Conservation (phyloP, 2,888 invertebrate species). For the Tethea ocularis region DNA sequence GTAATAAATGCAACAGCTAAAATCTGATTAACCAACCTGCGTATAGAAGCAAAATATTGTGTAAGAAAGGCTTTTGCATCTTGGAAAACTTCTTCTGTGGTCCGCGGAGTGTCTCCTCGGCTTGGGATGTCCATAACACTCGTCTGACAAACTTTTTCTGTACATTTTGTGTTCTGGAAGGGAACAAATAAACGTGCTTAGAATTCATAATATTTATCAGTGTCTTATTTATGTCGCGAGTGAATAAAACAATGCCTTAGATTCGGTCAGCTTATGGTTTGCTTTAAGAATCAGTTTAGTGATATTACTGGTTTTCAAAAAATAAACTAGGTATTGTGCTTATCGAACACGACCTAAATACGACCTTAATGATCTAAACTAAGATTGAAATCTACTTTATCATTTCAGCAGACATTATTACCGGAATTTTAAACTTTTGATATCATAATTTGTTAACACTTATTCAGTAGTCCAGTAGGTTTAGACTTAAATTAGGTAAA, state of each 20-base stretch:
- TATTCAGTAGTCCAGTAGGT: too few relatives aligned
- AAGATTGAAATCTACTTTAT: too few relatives aligned
- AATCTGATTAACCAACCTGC: constrained; percentile 86
- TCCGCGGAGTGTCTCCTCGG: constrained; percentile 84
- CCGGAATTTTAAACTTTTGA: background rate
- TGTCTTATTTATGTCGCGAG: too few relatives aligned
- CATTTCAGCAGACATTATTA: too few relatives aligned
- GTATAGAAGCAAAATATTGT: constrained; percentile 95
- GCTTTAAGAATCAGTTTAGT: too few relatives aligned
- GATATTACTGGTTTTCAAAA: too few relatives aligned
- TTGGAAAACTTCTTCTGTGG: constrained; percentile 87
- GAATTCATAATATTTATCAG: background rate
- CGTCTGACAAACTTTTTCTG: constrained; percentile 88
- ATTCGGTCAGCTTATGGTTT: too few relatives aligned
- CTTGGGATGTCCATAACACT: constrained; percentile 89
- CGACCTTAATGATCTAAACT: too few relatives aligned
- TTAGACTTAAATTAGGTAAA: too few relatives aligned
- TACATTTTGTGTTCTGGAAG: constrained; percentile 86
- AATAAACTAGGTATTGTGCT: too few relatives aligned
- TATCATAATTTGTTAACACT: background rate
- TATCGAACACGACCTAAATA: too few relatives aligned
- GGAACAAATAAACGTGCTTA: constrained; percentile 16
- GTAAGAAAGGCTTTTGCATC: constrained; percentile 95
- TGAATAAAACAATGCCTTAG: too few relatives aligned
- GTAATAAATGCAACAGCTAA: background rate